Evolutionary conservation across 2,797 vertebrate genomes (phyloP).

Genomic region (Chaunax sp.): DNA sequence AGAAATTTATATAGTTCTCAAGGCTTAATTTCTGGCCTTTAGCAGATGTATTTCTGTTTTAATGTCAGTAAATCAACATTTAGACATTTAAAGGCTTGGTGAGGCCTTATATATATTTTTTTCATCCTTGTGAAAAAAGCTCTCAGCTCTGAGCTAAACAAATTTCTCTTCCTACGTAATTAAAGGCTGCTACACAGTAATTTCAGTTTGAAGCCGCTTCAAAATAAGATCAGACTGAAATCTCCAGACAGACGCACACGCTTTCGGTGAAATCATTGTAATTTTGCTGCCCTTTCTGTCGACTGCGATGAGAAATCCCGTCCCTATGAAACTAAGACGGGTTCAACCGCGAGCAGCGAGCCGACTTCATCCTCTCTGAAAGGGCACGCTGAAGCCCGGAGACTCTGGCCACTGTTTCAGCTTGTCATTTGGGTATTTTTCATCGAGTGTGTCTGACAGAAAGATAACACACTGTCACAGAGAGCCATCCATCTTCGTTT

Average conservation of each 20-base stretch:
- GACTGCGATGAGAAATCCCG: constrained; percentile 34
- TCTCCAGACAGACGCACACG: no score
- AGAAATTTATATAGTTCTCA: background rate
- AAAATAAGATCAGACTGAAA: no score
- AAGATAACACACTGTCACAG: constrained; percentile 76
- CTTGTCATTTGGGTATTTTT: constrained; percentile 75
- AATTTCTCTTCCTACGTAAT: constrained; percentile 27
- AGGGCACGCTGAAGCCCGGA: constrained; percentile 45
- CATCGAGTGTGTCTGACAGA: constrained; percentile 72
- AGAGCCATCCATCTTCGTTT: constrained; percentile 76
- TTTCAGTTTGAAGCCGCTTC: constrained; percentile 28
- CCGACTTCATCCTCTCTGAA: constrained; percentile 37
- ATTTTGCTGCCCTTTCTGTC: constrained; percentile 35
- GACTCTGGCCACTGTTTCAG: constrained; percentile 66
- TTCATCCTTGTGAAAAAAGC: constrained; percentile 11
- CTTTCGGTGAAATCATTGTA: no score
- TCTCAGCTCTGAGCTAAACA: no score
- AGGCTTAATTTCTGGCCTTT: no score
- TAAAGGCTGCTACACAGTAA: constrained; percentile 35
- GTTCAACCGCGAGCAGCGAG: constrained; percentile 48
- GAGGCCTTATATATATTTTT: no score
- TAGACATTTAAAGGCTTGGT: no score
- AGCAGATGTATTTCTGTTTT: no score
- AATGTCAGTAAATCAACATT: no score
- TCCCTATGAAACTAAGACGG: constrained; percentile 48